Evolutionary conservation across 1,140 invertebrate genomes (phyloP), one percentile per base, ranked within the genome.

Genomic region (Hylaeus anthracinus): DNA sequence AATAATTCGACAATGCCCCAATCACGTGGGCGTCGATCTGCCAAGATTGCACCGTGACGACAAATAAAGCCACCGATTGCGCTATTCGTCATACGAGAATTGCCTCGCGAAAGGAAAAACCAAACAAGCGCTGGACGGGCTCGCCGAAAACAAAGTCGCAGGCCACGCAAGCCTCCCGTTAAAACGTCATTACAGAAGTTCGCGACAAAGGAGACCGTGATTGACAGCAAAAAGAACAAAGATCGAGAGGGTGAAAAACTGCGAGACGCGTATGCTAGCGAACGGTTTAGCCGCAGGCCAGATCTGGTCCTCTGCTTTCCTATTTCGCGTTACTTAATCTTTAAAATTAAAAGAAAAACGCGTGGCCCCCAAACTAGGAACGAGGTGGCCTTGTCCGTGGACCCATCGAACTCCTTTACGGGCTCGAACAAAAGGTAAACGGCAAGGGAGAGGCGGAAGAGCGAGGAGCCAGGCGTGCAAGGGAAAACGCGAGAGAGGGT

Each of bases 401-500:
- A 51, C 26, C 45, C 37, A 70, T 61, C 65, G 56, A 48, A 56
- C 56, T 77, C 45, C 15, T 77, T 61, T 77, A 43, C 56, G 15
- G 43, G 66, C 51, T 69, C 55, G 53, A 69, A 76, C 26, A 60
- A 76, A 64, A 58, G 43, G 10, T 37, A 63, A 41, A 43, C n/a
- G 15, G 9, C 5, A 2, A 10, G 15, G 45, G 8, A 1, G 26
- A 63, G 14, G 45, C 5, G 48, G 48, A 41, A 6, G 8, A 5
- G 5, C 5, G 41, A n/a, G 37, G 26, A 39, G 12, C 48, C 26
- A 26, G 43, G 26, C 48, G 48, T 15, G 12, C 26, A 37, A 37
- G 58, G 37, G 48, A 51, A 56, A 63, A 73, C 43, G 70, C 70
- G 71, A 63, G n/a, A 74, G 72, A 66, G 51, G 41, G 75, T 15